Percentiles rank a stretch among this genome's conserved stretches.
Conservation (phyloP, 2,888 invertebrate species). For the Cryptops parisi region DNA sequence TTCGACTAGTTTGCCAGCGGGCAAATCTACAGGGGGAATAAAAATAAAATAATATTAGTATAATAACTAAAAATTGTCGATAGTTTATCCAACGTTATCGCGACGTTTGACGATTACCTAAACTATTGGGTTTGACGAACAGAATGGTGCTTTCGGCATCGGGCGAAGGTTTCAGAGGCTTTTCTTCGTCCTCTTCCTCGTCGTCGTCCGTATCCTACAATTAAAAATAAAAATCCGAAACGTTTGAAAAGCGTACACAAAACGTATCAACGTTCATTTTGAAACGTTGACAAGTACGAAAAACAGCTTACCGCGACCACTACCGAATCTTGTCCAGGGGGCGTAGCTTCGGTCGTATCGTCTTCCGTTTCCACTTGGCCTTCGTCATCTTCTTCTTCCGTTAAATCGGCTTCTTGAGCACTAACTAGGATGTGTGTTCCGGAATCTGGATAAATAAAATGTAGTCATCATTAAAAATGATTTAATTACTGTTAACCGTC, state of each 20-base stretch:
- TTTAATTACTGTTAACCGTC: too few relatives aligned
- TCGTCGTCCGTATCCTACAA: constrained; percentile 17
- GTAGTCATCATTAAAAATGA: too few relatives aligned
- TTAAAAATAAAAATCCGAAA: constrained; percentile 10
- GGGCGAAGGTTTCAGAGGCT: constrained; percentile 50
- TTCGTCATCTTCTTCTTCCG: constrained; percentile 22
- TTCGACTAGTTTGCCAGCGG: constrained; percentile 82
- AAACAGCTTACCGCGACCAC: too few relatives aligned
- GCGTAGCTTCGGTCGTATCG: background rate
- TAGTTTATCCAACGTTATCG: too few relatives aligned
- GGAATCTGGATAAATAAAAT: background rate
- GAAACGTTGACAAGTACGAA: too few relatives aligned
- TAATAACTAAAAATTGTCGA: background rate
- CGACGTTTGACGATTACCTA: constrained; percentile 11
- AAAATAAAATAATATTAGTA: background rate
- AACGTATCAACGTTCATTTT: too few relatives aligned
- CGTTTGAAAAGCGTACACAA: background rate
- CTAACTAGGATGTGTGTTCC: background rate
- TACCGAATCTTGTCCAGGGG: background rate
- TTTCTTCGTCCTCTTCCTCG: constrained; percentile 19
- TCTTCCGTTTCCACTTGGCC: constrained; percentile 19
- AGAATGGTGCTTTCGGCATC: constrained; percentile 82
- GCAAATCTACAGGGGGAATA: constrained; percentile 47
- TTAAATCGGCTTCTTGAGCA: constrained; percentile 18
- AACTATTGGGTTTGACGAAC: constrained; percentile 43